These are phyloP conservation scores for Siniperca chuatsi DNA, from an alignment of 2,113 vertebrate genomes.

Conservation along the genomic window DNA sequence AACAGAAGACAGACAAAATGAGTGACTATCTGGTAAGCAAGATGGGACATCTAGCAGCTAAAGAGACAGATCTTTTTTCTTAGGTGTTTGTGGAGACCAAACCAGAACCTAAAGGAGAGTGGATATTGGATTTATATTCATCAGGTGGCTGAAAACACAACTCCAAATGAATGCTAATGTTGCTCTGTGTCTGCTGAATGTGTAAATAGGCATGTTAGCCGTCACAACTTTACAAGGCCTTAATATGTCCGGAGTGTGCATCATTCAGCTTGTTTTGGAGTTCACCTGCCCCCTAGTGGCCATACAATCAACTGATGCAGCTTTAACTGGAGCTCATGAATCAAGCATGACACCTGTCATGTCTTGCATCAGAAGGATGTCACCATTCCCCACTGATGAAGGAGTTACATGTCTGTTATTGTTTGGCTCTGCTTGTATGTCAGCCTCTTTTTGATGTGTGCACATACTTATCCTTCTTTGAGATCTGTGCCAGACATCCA, in stretches of 20 bases:
- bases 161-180: background rate
- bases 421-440: slow-evolving; percentile 24
- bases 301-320: background rate
- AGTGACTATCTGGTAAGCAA: background rate
- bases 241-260: background rate
- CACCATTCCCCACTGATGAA: background rate
- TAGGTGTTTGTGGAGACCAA: no score
- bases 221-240: background rate
- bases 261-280: background rate
- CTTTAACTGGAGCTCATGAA: slow-evolving; percentile 17
- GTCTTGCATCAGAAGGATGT: background rate
- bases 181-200: background rate
- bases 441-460: slow-evolving; percentile 10
- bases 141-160: background rate
- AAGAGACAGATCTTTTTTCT: background rate
- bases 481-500: slow-evolving; percentile 46
- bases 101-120: background rate
- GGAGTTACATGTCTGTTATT: background rate
- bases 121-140: background rate
- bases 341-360: background rate
- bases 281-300: background rate
- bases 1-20: background rate
- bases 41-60: background rate
- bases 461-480: slow-evolving; percentile 19
- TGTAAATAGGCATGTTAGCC: background rate